phyloP scores from a whole-genome alignment of 2,113 vertebrate genomes.

The Odontophorus gujanensis region DNA sequence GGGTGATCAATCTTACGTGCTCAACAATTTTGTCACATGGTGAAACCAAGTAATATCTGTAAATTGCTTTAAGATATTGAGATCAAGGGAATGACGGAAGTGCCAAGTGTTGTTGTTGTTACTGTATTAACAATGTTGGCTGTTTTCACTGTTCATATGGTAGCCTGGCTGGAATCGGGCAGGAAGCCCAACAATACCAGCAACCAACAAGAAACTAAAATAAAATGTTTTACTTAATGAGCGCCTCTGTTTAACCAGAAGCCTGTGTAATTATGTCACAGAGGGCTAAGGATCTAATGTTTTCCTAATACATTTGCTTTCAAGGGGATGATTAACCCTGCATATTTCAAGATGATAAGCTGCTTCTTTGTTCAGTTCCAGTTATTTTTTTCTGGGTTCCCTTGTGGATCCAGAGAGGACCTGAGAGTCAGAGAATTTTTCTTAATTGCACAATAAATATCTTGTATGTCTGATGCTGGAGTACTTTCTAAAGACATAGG shows the following conservation, averaged over 20 bases:
- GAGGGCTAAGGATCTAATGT: slow-evolving; percentile 68
- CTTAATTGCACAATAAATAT: slow-evolving; percentile 58
- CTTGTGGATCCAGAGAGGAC: slow-evolving; percentile 33
- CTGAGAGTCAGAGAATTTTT: slow-evolving; percentile 48
- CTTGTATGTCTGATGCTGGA: slow-evolving; percentile 28
- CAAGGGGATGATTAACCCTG: slow-evolving; percentile 58
- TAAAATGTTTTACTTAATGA: slow-evolving; percentile 73
- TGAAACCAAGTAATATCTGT: slow-evolving; percentile 5
- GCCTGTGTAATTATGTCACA: slow-evolving; percentile 71
- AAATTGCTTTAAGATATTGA: slow-evolving; percentile 57
- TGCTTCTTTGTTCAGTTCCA: slow-evolving; percentile 56
- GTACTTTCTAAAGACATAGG: slow-evolving; percentile 43
- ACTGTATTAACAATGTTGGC: slow-evolving; percentile 62
- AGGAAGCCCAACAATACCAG: slow-evolving; percentile 60
- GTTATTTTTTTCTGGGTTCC: slow-evolving; percentile 39
- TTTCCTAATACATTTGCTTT: slow-evolving; percentile 66
- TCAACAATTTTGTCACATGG: background rate
- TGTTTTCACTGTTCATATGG: slow-evolving; percentile 71
- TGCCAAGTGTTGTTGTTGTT: slow-evolving; percentile 68
- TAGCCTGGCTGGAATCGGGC: slow-evolving; percentile 75
- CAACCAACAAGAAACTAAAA: slow-evolving; percentile 65
- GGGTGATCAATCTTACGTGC: background rate
- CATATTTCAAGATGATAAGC: slow-evolving; percentile 70
- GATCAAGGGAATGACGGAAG: slow-evolving; percentile 44
- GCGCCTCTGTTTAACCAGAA: slow-evolving; percentile 67